Conservation (phyloP, 2,888 invertebrate genomes). For the Scaptomyza tumidula region DNA sequence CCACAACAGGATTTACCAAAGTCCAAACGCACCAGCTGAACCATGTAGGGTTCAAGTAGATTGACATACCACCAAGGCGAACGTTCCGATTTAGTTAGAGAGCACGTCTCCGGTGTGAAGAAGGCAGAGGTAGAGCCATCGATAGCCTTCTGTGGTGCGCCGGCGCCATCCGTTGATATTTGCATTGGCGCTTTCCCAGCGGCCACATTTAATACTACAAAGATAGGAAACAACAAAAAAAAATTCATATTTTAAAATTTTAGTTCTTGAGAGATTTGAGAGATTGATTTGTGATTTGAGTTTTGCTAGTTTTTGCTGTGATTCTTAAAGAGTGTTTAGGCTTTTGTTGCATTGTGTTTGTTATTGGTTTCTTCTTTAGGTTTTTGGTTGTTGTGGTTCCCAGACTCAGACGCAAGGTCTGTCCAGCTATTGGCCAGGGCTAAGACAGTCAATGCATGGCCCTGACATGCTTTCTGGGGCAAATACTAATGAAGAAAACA, state of each 20-base stretch:
- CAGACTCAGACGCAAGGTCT: slow-evolving; percentile 62
- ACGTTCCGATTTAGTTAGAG: slow-evolving; percentile 92
- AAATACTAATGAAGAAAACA: slow-evolving; percentile 4
- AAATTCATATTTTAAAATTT: slow-evolving; percentile 4
- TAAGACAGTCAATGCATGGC: slow-evolving; percentile 38
- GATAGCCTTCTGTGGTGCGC: slow-evolving; percentile 95
- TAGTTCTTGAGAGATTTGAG: slow-evolving; percentile 25
- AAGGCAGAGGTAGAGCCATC: slow-evolving; percentile 94
- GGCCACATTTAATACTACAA: slow-evolving; percentile 95
- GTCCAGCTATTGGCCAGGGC: slow-evolving; percentile 54
- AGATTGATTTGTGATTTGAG: slow-evolving; percentile 13
- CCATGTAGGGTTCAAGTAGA: slow-evolving; percentile 96
- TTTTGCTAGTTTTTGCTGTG: neutral
- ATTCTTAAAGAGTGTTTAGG: slow-evolving; percentile 11
- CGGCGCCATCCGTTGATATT: slow-evolving; percentile 91
- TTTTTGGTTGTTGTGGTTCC: slow-evolving; percentile 50
- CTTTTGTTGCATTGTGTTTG: slow-evolving; percentile 41
- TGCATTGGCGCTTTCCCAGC: slow-evolving; percentile 98
- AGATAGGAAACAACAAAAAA: slow-evolving; percentile 40
- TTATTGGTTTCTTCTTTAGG: neutral
- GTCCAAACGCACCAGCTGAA: slow-evolving; percentile 94
- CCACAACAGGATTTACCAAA: slow-evolving; percentile 96
- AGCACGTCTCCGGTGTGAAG: slow-evolving; percentile 93
- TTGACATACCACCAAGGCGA: slow-evolving; percentile 98
- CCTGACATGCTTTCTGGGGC: slow-evolving; percentile 62